Evolutionary conservation across 2,888 invertebrate genomes (phyloP).

Genomic region (Drosophila bunnanda): DNA sequence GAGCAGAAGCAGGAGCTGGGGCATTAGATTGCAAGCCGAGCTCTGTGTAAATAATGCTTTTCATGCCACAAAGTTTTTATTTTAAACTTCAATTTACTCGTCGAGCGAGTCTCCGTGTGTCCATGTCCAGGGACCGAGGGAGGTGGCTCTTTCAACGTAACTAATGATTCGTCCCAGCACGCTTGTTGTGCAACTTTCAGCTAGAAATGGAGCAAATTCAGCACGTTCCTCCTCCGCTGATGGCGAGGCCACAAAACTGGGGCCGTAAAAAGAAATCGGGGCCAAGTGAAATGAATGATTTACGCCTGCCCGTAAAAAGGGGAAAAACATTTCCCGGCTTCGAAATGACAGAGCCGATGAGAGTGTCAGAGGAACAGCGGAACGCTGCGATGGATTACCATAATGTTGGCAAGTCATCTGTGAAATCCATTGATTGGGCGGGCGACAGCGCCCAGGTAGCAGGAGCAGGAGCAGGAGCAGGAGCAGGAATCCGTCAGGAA

Average conservation of each 20-base stretch:
- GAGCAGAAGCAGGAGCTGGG: constrained; percentile 4
- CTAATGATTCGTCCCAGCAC: constrained; percentile 68
- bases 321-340: constrained; percentile 47
- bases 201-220: constrained; percentile 80
- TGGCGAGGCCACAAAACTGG: constrained; percentile 41
- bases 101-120: constrained; percentile 39
- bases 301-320: constrained; percentile 43
- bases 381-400: constrained; percentile 75
- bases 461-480: not conserved
- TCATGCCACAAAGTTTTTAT: constrained; percentile 76
- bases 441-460: constrained; percentile 26
- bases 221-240: constrained; percentile 61
- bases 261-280: constrained; percentile 58
- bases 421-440: constrained; percentile 79
- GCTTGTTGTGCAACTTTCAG: constrained; percentile 62
- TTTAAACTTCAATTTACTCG: constrained; percentile 78
- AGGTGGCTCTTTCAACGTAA: constrained; percentile 55
- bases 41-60: constrained; percentile 70
- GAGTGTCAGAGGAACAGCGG: constrained; percentile 22
- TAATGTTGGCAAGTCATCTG: constrained; percentile 76
- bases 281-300: constrained; percentile 50
- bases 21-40: constrained; percentile 4
- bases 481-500: constrained; percentile 50
- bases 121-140: constrained; percentile 16
- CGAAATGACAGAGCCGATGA: constrained; percentile 35